Evolutionary conservation across 1,140 invertebrate genomes (phyloP), one percentile per base, ranked within the genome.

Genomic region (Mamestra configurata): DNA sequence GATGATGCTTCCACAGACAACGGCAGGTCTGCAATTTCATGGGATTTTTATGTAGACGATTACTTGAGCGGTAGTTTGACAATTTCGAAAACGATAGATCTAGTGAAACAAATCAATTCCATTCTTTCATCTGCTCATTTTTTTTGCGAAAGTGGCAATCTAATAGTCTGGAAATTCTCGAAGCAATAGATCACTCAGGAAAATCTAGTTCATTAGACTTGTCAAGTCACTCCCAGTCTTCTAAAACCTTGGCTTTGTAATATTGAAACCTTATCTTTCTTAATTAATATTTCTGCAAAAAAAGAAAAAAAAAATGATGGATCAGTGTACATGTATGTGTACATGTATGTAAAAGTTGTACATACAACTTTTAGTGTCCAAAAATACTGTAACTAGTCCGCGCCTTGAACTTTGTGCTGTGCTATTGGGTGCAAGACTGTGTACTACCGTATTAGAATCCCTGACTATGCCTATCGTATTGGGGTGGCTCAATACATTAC

Each of bases 401-500:
- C 46, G 76, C 13, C 70, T 81, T 22, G 80, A 81, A 20, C 59
- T 78, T 27, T 81, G 76, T 53, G 80, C 40, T 53, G 80, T 70
- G 24, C 73, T 81, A 55, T 55, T 81, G 31, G 76, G 80, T 66
- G 8, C 75, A 37, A 77, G 66, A 61, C 59, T 81, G 68, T 78
- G 66, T 57, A 68, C 76, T 59, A 78, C 72, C 27, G 51, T 81
- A 46, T 59, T 24, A 70, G 46, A 57, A 59, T 72, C 75, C n/a
- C 40, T 81, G 13, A 77, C 53, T 37, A 24, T 77, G 35, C 15
- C 43, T 27, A 61, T 86, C 22, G 83, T 86, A 3, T 72, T 92
- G 27, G 76, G 80, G n/a, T 92, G 92, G 91, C 72, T 92, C 22
- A 77, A 75, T 3, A 85, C 72, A 13, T 49, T 82, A 5, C 75